These are phyloP conservation scores for Abramis brama DNA, from an alignment of 2,113 vertebrate genomes.

Conservation along the genomic window DNA sequence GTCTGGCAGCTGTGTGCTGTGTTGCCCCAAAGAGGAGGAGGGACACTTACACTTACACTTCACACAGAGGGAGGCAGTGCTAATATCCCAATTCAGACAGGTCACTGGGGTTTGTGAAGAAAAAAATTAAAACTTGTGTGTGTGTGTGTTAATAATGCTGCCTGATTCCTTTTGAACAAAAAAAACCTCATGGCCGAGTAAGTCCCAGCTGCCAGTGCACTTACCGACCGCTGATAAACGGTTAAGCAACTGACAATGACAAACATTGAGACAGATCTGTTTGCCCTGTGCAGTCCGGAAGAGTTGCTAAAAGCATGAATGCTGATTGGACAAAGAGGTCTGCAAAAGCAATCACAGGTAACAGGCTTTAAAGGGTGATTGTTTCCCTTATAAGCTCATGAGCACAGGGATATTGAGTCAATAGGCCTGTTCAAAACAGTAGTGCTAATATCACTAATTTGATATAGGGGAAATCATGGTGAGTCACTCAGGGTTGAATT, in stretches of 20 bases:
- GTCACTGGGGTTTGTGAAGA: background rate
- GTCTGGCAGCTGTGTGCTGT: constrained; percentile 51
- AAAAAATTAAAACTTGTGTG: background rate
- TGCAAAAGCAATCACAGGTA: constrained; percentile 49
- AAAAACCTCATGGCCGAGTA: constrained; percentile 57
- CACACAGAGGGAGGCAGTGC: constrained; percentile 49
- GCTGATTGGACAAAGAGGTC: constrained; percentile 74
- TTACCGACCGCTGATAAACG: constrained; percentile 77
- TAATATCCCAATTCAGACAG: constrained; percentile 30
- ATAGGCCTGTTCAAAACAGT: background rate
- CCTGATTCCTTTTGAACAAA: constrained; percentile 3
- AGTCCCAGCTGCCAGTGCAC: constrained; percentile 71
- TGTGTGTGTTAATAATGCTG: constrained; percentile 13
- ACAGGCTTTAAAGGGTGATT: constrained; percentile 68
- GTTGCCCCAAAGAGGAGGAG: constrained; percentile 45
- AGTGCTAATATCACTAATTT: background rate
- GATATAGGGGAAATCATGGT: background rate
- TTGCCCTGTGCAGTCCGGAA: constrained; percentile 72
- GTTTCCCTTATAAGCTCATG: constrained; percentile 59
- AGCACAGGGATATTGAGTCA: constrained; percentile 36
- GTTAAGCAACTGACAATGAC: constrained; percentile 77
- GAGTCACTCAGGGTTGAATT: background rate
- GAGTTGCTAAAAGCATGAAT: constrained; percentile 77
- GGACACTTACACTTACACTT: constrained; percentile 40
- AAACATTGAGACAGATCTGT: constrained; percentile 78